phyloP scores from a whole-genome alignment of 64 coral and sea anemone genomes.

The Stylophora pistillata region DNA sequence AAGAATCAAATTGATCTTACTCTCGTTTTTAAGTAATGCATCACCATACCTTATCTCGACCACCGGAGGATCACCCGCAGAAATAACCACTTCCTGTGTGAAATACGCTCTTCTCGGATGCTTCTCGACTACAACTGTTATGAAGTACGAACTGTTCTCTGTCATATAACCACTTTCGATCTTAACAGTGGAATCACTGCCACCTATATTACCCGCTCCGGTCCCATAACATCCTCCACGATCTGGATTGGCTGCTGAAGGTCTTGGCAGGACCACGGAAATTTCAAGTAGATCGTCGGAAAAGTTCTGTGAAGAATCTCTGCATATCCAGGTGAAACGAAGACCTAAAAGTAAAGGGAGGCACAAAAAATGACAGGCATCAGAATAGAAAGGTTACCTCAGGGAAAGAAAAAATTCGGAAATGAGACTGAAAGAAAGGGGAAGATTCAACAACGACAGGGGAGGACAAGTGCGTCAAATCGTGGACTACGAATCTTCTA shows the following conservation, averaged over 20 bases:
- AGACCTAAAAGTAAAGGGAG: background rate
- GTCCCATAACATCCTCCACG: slow-evolving; percentile 57
- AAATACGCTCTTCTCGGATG: background rate
- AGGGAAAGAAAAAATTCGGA: too few species aligned
- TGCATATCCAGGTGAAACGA: slow-evolving; percentile 47
- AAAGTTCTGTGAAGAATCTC: background rate
- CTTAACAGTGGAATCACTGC: background rate
- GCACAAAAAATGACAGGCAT: too few species aligned
- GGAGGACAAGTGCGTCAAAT: too few species aligned
- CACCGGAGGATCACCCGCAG: background rate
- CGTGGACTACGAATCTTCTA: too few species aligned
- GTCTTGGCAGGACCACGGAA: background rate
- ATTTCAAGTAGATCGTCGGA: slow-evolving; percentile 11
- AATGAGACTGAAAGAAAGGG: too few species aligned
- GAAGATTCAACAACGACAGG: too few species aligned
- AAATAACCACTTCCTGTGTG: slow-evolving; percentile 23
- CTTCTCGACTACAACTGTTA: background rate
- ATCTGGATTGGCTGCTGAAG: background rate
- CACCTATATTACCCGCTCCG: slow-evolving; percentile 23
- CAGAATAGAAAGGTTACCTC: too few species aligned
- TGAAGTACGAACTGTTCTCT: slow-evolving; percentile 6
- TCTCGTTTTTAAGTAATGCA: too few species aligned
- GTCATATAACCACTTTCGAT: background rate
- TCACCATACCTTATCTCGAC: slow-evolving; percentile 3
- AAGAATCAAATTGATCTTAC: too few species aligned